Evolutionary conservation across 2,888 invertebrate species (phyloP).

Genomic region (Drosophila gaucha): DNA sequence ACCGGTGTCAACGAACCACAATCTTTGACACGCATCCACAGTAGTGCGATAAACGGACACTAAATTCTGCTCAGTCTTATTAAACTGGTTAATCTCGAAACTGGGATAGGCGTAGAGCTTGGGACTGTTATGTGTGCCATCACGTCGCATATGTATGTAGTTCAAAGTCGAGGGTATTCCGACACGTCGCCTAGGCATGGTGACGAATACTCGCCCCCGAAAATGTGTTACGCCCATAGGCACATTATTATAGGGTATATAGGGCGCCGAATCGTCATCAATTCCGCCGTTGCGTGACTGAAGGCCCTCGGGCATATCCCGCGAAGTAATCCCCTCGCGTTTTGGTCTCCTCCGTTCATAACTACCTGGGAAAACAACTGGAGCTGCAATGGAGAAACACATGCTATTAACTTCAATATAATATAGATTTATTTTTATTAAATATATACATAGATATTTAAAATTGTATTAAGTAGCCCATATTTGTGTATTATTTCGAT

Average conservation of each 20-base stretch:
- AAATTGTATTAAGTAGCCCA: no score
- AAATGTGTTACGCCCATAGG: conserved; percentile 83
- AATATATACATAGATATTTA: neutral
- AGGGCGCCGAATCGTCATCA: conserved; percentile 42
- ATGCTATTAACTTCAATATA: neutral
- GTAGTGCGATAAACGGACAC: conserved; percentile 90
- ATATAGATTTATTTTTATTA: no score
- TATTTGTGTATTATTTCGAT: no score
- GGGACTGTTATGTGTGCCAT: conserved; percentile 78
- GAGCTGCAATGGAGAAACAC: conserved; percentile 37
- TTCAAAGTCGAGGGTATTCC: conserved; percentile 88
- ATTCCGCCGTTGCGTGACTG: conserved; percentile 10
- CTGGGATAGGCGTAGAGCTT: conserved; percentile 82
- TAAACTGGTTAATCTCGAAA: conserved; percentile 78
- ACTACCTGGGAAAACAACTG: conserved; percentile 53
- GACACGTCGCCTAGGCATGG: conserved; percentile 89
- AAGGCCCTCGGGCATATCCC: conserved; percentile 45
- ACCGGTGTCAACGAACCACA: conserved; percentile 93
- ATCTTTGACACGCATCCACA: conserved; percentile 89
- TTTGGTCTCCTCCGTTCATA: conserved; percentile 17
- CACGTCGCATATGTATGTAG: conserved; percentile 81
- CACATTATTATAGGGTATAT: conserved; percentile 83
- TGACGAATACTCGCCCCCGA: conserved; percentile 88
- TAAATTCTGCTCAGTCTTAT: conserved; percentile 81
- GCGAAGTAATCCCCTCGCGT: conserved; percentile 60